phyloP scores from a whole-genome alignment of 2,888 invertebrate genomes.

The Callosobruchus maculatus region DNA sequence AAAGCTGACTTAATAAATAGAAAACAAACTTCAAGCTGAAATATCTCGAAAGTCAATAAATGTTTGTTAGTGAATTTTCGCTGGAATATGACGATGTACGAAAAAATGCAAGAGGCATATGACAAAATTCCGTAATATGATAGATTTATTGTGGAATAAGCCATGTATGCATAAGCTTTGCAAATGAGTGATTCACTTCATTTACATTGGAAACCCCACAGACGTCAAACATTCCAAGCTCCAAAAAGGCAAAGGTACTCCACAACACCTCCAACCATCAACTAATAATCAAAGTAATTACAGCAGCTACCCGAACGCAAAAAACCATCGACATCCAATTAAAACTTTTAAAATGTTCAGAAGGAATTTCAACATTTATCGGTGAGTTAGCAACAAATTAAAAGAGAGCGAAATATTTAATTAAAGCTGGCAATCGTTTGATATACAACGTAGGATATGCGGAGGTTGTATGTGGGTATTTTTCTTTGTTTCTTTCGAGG shows the following conservation, averaged over 20 bases:
- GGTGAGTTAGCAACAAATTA: neutral
- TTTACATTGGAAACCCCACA: no score
- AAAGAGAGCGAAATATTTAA: neutral
- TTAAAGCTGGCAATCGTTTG: neutral
- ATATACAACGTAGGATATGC: neutral
- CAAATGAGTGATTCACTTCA: no score
- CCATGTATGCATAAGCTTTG: no score
- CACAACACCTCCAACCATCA: neutral
- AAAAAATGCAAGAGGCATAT: no score
- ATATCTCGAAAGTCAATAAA: no score
- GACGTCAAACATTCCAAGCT: neutral
- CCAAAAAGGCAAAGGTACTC: neutral
- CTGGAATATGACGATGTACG: no score
- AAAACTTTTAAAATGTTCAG: neutral
- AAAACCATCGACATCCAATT: neutral
- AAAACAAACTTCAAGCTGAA: no score
- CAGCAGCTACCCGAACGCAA: neutral
- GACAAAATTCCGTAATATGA: no score
- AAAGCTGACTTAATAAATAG: no score
- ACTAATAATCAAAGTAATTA: neutral
- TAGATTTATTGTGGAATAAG: no score
- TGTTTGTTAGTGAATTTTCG: no score
- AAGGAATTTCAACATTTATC: neutral
- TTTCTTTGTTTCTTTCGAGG: neutral
- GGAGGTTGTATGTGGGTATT: neutral